Base-by-base conservation (phyloP, 2,888 invertebrate species). In the Nymphalis urticae region DNA sequence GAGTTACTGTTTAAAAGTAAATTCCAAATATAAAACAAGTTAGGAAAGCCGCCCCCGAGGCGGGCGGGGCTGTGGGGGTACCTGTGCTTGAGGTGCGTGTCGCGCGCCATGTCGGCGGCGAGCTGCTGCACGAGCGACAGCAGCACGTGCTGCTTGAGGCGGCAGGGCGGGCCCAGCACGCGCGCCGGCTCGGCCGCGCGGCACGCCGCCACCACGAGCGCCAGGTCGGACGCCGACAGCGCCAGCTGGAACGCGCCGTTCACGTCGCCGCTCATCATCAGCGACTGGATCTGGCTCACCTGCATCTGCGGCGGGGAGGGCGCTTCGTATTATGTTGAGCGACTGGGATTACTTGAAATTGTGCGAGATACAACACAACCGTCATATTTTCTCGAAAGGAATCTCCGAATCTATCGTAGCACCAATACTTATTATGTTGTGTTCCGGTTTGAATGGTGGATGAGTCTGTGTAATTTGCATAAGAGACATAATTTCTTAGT, bases 61-160 rank as follows among this genome's bases (percentile, higher is more conserved):
- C n/a, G n/a, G n/a, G n/a, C n/a, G n/a, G n/a, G n/a, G n/a, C n/a
- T n/a, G n/a, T n/a, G n/a, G n/a, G n/a, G n/a, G 21, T 66, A 88
- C 89, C 87, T 85, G 74, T 89, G 89, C 64, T 90, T 90, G 68
- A 90, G 84, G 42, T 79, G 81, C 32, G 97, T 97, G 82, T 97
- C 96, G 68, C 95, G 94, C 68, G 94, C 93, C 90, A 99, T 95
- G 85, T 98, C 98, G 0, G 97, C 96, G 1, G 97, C 97, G 10
- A 98, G 94, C 88, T 99, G 98, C 86, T 99, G 98, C 78, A 99
- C 97, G 42, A 99, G 94, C 4, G 98, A 98, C 64, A 99, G 93
- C 74, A 99, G 93, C 69, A 98, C 97, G 78, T 97, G 97, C 86
- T 98, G 98, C 76, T 96, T 95, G 69, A 98, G 94, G 75, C 79